Evolutionary conservation across 2,888 invertebrate genomes (phyloP), one percentile per base, ranked within the genome.

Genomic region (Cheilosia vernalis): DNA sequence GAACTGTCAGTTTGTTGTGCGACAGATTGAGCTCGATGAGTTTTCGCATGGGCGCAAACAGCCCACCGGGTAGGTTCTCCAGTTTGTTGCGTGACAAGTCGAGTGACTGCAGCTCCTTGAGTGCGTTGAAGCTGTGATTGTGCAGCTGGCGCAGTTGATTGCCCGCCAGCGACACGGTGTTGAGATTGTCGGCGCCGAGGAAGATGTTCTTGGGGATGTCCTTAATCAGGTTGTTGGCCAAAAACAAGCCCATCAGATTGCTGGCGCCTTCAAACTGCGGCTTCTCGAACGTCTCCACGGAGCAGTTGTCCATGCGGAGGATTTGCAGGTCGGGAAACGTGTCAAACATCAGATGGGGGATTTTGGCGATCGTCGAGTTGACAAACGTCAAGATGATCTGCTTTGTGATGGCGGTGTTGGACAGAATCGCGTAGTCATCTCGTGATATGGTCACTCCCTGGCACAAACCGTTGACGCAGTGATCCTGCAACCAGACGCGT

Each of bases 251-350:
- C 90, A 91, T 90, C 88, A 91, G 73, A 83, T 91, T 91, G 88
- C 91, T 91, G 77, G 91, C 91, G 4, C 91, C 91, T 76, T 91
- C 91, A 61, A 91, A 91, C 63, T 91, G 91, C 3, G 91, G 91
- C 53, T 90, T 90, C 87, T 91, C 91, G 56, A 91, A 91, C 0
- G 89, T 88, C 74, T 91, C 90, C 84, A 91, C 74, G 15, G 91
- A 90, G 53, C 91, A 91, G 83, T 91, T 91, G 76, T 91, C 91
- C 89, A 91, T 90, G 69, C 90, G 91, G 24, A 91, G 84, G 74
- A 90, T 47, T 70, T 91, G 91, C 33, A 91, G 88, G 77, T 91
- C 91, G 33, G 91, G 91, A 87, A 91, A 91, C 1, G 91, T 91
- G 61, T 91, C 91, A 77, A 91, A 91, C 90, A 91, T 89, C 53